Conservation (phyloP, 2,113 vertebrate genomes). For the Oenanthe melanoleuca region DNA sequence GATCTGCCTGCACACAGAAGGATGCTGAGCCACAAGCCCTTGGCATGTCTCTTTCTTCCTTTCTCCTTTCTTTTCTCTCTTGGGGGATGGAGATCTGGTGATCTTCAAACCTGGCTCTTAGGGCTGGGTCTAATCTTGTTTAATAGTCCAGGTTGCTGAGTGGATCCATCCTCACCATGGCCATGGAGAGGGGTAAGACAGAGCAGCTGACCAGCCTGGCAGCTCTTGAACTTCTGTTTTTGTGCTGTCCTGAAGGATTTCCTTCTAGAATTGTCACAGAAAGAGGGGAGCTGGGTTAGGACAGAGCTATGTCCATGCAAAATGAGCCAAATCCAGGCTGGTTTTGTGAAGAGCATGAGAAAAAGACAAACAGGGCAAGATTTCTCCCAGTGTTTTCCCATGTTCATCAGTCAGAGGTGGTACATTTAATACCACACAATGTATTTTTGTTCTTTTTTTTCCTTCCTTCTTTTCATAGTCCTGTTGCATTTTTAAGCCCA, state of each 20-base stretch:
- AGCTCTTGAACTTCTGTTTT: not conserved
- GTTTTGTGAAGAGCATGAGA: not conserved
- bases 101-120: not conserved
- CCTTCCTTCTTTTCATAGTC: not conserved
- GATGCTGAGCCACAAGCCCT: not conserved
- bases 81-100: not conserved
- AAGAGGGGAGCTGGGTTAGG: not conserved
- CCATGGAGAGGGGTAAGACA: not conserved
- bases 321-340: not conserved
- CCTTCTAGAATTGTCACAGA: not conserved
- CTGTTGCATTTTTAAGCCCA: not conserved
- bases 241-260: not conserved
- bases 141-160: not conserved
- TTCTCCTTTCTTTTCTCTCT: not conserved
- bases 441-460: not conserved
- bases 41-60: not conserved
- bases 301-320: not conserved
- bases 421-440: not conserved
- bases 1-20: not conserved
- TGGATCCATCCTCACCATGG: not conserved
- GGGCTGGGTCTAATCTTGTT: not conserved
- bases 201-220: not conserved
- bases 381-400: not conserved
- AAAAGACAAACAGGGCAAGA: not conserved
- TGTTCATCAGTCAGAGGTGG: not conserved